These are phyloP conservation scores for Epinephelus cyanopodus DNA, from an alignment of 2,113 vertebrate genomes.

Conservation along the genomic window DNA sequence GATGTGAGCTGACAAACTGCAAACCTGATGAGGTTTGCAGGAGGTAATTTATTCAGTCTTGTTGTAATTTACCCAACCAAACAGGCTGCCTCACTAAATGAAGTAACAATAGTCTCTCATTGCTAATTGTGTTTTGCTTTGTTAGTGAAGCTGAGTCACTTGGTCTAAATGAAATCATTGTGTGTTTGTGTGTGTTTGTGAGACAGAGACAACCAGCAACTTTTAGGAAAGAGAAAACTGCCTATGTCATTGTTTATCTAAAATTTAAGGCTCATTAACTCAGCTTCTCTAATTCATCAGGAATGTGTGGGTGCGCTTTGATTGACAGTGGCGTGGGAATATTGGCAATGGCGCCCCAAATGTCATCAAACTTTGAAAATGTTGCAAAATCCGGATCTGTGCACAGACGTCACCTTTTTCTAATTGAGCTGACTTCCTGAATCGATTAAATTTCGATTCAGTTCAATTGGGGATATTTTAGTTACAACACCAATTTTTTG, in stretches of 20 bases:
- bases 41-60: conserved; percentile 17
- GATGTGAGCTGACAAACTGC: neutral
- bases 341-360: neutral
- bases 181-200: neutral
- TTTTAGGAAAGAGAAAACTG: neutral
- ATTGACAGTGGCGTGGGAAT: conserved; percentile 15
- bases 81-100: neutral
- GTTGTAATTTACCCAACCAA: conserved; percentile 4
- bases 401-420: neutral
- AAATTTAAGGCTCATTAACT: neutral
- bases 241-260: neutral
- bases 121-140: neutral
- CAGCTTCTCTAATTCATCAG: neutral
- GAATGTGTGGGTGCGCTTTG: conserved; percentile 18
- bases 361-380: neutral
- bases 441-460: no score
- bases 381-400: neutral
- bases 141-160: conserved; percentile 1
- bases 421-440: neutral
- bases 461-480: no score
- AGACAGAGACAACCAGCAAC: neutral
- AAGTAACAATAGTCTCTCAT: conserved; percentile 8
- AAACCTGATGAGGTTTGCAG: neutral
- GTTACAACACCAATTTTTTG: no score
- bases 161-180: neutral